phyloP scores from a whole-genome alignment of 1,140 invertebrate genomes.

The Akabosia matsudoensis region DNA sequence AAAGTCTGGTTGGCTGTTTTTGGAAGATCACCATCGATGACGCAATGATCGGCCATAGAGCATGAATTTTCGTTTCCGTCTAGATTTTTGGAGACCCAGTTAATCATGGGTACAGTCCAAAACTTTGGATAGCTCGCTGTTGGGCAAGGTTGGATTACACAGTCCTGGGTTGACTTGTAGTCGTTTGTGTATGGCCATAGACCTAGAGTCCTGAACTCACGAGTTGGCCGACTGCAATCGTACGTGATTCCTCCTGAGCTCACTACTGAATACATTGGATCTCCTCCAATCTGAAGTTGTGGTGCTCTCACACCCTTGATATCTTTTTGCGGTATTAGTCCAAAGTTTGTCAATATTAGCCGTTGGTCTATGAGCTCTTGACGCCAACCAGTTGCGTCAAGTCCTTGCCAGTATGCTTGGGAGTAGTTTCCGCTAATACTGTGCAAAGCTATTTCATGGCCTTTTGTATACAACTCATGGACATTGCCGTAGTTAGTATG shows the following conservation, averaged over 20 bases:
- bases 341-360: conserved; percentile 56
- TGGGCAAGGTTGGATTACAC: conserved; percentile 53
- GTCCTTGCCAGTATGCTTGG: conserved; percentile 56
- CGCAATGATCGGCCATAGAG: conserved; percentile 55
- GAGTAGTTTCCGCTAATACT: conserved; percentile 66
- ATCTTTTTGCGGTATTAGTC: conserved; percentile 55
- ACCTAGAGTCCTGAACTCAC: conserved; percentile 34
- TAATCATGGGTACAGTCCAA: conserved; percentile 52
- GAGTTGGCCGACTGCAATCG: conserved; percentile 53
- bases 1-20: conserved; percentile 53
- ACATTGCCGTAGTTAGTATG: conserved; percentile 56
- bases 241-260: conserved; percentile 49
- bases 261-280: conserved; percentile 50
- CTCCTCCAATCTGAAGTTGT: conserved; percentile 52
- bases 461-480: conserved; percentile 51
- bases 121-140: conserved; percentile 50
- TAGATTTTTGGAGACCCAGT: conserved; percentile 30
- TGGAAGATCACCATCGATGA: conserved; percentile 46
- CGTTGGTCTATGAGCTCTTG: conserved; percentile 62
- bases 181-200: conserved; percentile 56
- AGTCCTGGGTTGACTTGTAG: conserved; percentile 51
- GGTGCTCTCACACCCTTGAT: conserved; percentile 51
- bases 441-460: conserved; percentile 81
- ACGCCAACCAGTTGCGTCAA: conserved; percentile 52
- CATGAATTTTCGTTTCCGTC: conserved; percentile 49